Conservation (phyloP, 2,113 vertebrate genomes). For the Carassius auratus region DNA sequence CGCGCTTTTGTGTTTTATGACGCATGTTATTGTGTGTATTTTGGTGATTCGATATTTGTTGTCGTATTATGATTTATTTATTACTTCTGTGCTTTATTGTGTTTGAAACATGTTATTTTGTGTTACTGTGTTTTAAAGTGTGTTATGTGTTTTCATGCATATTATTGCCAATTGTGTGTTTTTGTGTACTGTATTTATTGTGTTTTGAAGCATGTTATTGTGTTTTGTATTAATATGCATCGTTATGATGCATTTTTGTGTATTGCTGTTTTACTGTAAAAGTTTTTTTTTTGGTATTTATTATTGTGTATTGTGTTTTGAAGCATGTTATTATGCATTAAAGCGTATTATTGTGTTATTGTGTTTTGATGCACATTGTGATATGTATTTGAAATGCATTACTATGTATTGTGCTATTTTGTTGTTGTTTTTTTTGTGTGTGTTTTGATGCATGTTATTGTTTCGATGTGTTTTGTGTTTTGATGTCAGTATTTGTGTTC, state of each 20-base stretch:
- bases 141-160: not conserved
- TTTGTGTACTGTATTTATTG: not conserved
- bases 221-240: not conserved
- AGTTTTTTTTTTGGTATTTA: too few relatives aligned
- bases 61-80: not conserved
- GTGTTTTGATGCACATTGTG: too few relatives aligned
- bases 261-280: not conserved
- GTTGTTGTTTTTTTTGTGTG: not conserved
- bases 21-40: too few relatives aligned
- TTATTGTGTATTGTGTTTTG: not conserved
- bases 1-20: too few relatives aligned
- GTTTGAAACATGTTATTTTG: not conserved
- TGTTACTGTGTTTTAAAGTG: not conserved
- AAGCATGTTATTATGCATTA: not conserved
- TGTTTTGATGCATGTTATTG: not conserved
- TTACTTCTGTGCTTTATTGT: not conserved
- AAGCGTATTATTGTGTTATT: not conserved
- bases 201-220: not conserved
- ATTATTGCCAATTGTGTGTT: not conserved
- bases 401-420: not conserved
- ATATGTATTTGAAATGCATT: not conserved
- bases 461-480: too few relatives aligned
- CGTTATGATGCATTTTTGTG: constrained; percentile 13
- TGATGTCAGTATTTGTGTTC: not conserved
- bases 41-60: not conserved